phyloP scores from a whole-genome alignment of 2,113 vertebrate genomes.

The Zootoca vivipara region DNA sequence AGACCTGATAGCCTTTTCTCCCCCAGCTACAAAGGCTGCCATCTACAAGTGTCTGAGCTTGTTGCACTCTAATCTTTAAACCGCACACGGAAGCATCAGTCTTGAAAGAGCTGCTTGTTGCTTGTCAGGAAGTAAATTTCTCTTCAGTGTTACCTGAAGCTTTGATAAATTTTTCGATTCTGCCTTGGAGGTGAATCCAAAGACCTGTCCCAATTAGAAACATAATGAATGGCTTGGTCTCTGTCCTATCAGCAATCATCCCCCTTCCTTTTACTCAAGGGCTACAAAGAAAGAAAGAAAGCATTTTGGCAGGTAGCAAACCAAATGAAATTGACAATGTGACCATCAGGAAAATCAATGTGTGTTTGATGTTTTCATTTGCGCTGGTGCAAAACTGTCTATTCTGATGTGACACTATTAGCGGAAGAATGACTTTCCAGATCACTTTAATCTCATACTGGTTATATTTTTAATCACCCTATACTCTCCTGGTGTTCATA shows the following conservation, averaged over 20 bases:
- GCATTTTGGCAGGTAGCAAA: conserved; percentile 59
- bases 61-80: conserved; percentile 57
- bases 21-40: conserved; percentile 5
- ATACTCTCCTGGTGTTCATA: neutral
- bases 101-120: conserved; percentile 38
- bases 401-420: conserved; percentile 50
- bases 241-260: conserved; percentile 28
- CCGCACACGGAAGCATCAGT: conserved; percentile 56
- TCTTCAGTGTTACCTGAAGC: conserved; percentile 24
- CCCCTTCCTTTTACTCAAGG: conserved; percentile 40
- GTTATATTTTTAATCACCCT: conserved; percentile 1
- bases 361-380: conserved; percentile 77
- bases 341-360: conserved; percentile 68
- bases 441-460: neutral
- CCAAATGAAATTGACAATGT: conserved; percentile 64
- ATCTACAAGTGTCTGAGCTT: conserved; percentile 21
- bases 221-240: conserved; percentile 60
- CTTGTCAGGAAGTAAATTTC: conserved; percentile 57
- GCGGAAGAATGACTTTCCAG: conserved; percentile 28
- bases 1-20: conserved; percentile 10
- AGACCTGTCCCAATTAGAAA: conserved; percentile 55
- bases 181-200: conserved; percentile 48
- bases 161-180: conserved; percentile 59
- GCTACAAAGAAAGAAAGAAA: conserved; percentile 42
- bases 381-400: conserved; percentile 55